These are phyloP conservation scores for Scolopax mira DNA, from an alignment of 2,113 vertebrate species.

Conservation along the genomic window DNA sequence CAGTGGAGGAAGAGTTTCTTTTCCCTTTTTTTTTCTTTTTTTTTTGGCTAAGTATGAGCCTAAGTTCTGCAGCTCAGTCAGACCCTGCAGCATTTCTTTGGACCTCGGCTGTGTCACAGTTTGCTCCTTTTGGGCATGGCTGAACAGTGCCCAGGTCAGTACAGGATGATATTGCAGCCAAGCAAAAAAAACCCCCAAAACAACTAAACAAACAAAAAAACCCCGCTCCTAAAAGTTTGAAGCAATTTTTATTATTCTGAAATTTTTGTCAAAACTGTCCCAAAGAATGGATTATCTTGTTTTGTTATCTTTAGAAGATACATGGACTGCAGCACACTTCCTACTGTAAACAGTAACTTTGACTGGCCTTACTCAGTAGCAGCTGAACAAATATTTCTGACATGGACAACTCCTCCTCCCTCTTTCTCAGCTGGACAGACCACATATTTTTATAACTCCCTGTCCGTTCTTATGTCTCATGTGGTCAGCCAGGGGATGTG, in stretches of 20 bases:
- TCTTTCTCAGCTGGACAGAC: conserved; percentile 40
- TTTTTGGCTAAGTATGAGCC: neutral
- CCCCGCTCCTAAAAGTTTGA: neutral
- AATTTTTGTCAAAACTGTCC: neutral
- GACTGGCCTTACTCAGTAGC: conserved; percentile 37
- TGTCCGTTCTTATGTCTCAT: neutral
- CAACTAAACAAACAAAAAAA: neutral
- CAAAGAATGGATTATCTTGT: neutral
- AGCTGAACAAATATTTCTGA: conserved; percentile 72
- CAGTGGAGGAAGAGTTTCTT: neutral
- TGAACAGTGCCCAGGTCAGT: neutral
- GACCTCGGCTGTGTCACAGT: neutral
- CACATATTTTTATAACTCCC: neutral
- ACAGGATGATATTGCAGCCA: neutral
- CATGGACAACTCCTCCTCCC: neutral
- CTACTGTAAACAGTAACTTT: conserved; percentile 29
- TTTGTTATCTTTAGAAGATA: conserved; percentile 16
- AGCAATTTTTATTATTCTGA: neutral
- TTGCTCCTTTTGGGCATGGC: neutral
- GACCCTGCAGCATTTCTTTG: neutral
- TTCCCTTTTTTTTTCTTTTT: neutral
- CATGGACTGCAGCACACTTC: neutral
- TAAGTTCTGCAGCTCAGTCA: neutral
- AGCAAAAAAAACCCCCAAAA: neutral
- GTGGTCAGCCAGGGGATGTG: neutral